Evolutionary conservation across 2,888 invertebrate species (phyloP), one percentile per base, ranked within the genome.

Genomic region (Mythimna vitellina): DNA sequence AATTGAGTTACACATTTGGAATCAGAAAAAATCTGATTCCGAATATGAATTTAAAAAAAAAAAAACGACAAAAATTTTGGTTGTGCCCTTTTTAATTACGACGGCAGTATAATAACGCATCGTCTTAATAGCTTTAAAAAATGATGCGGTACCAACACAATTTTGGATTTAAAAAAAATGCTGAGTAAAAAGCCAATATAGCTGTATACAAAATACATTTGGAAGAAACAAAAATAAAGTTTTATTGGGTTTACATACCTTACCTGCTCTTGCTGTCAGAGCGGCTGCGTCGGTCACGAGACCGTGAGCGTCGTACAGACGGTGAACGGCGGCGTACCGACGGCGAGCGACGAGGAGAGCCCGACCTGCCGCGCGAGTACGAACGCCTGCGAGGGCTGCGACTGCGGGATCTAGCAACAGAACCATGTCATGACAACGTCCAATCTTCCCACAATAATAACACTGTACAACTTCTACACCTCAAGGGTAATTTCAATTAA

Each of bases 221-320:
- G 42, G 42, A 14, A 42, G 1, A 7, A 46, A 17, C 7, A 46
- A 20, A 46, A 46, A 14, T 7, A 20, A 20, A 0, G 5, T 46
- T 46, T 6, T 4, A 35, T 12, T 25, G 38, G 66, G 60, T 53
- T 35, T 22, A 62, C 64, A 63, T 73, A 72, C 80, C 88, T 51
- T 88, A 96, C 95, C 96, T 95, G 93, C 82, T 91, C 90, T 95
- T 94, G 92, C 96, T 96, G 84, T 93, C 95, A 20, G 96, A 96
- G 61, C 96, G 93, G 85, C 95, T 95, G 81, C 95, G 94, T 57
- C 95, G 89, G 82, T 95, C 96, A 62, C 96, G 94, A 0, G 95
- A 96, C 4, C 95, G 89, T 5, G 96, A 95, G 46, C 96, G 93
- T 0, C 95, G 90, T 2, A 93, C 90, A 0, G 95, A 95, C 0